These are phyloP conservation scores for Saxicola maurus DNA, from an alignment of 2,797 vertebrate genomes.

Conservation along the genomic window DNA sequence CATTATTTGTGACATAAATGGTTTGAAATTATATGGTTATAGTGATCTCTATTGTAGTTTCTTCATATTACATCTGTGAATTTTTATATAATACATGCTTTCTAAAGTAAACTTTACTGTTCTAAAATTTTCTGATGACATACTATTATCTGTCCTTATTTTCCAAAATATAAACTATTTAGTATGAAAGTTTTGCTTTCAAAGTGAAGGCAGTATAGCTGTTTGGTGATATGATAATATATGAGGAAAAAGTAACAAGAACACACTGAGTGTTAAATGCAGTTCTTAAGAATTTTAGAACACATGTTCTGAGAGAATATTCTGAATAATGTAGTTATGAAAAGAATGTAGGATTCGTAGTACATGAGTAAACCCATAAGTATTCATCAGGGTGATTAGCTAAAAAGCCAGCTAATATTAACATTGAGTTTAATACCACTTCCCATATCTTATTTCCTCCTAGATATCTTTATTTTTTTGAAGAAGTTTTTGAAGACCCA, in stretches of 20 bases:
- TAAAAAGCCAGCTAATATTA: not conserved
- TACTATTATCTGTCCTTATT: not conserved
- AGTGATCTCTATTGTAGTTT: not conserved
- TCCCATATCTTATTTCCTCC: not conserved
- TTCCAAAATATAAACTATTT: not conserved
- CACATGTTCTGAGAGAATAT: not conserved
- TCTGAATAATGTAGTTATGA: not conserved
- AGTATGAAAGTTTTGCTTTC: not conserved
- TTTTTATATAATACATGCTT: not conserved
- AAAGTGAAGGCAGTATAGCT: not conserved
- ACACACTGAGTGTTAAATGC: not conserved
- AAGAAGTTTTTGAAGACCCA: not conserved
- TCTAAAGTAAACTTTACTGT: not conserved
- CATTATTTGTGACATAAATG: not conserved
- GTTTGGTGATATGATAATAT: not conserved
- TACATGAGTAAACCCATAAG: not conserved
- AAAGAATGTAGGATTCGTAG: not conserved
- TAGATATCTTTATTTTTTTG: not conserved
- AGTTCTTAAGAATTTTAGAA: not conserved
- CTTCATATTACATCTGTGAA: not conserved
- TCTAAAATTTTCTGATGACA: not conserved
- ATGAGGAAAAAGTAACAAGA: not conserved
- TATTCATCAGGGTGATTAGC: not conserved
- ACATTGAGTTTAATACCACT: not conserved
- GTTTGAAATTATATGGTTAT: not conserved